These are phyloP conservation scores for Chelon auratus DNA, from an alignment of 2,797 vertebrate species.

Conservation along the genomic window DNA sequence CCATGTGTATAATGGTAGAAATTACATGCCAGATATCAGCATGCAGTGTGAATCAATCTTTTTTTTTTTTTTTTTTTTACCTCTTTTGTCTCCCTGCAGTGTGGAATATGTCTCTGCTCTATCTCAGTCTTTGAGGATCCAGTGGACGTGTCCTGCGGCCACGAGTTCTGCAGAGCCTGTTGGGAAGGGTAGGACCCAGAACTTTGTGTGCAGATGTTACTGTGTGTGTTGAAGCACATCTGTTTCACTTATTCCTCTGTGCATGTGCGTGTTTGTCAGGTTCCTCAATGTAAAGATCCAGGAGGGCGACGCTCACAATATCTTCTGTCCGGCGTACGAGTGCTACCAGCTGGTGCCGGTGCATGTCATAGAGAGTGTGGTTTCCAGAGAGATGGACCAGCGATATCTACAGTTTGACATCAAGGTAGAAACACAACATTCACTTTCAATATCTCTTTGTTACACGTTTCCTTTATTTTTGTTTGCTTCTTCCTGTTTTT, in stretches of 20 bases:
- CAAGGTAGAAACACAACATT: constrained; percentile 85
- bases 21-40: not conserved
- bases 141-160: constrained; percentile 97
- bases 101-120: constrained; percentile 97
- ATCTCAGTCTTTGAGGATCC: constrained; percentile 98
- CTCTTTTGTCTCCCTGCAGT: constrained; percentile 81
- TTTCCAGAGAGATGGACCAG: constrained; percentile 99
- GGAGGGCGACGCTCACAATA: constrained; percentile 98
- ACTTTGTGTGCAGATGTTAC: not conserved
- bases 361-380: constrained; percentile 97
- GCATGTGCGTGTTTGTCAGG: constrained; percentile 74
- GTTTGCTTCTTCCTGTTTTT: not conserved
- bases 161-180: constrained; percentile 97
- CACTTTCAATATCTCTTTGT: not conserved
- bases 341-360: constrained; percentile 99
- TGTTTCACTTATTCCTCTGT: not conserved
- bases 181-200: constrained; percentile 92
- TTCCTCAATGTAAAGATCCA: constrained; percentile 99
- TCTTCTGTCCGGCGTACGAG: constrained; percentile 98
- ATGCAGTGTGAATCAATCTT: too few relatives aligned
- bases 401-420: constrained; percentile 99
- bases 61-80: not conserved
- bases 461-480: not conserved
- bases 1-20: not conserved
- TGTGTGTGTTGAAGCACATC: not conserved